Percentiles rank a stretch among this genome's conserved stretches.
Conservation (phyloP, 1,140 invertebrate genomes). For the Lepeophtheirus salmonis region DNA sequence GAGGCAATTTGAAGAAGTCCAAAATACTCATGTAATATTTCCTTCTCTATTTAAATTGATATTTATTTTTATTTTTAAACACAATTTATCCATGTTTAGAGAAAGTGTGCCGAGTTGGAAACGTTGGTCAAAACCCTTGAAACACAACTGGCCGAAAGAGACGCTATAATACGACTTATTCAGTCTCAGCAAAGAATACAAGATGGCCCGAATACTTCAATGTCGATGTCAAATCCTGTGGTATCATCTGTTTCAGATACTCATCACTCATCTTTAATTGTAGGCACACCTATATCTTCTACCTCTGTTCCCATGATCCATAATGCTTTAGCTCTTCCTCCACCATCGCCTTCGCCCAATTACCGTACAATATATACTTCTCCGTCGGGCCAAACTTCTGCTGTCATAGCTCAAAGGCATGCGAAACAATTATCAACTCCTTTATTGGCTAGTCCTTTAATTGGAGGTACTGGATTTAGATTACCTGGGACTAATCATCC, state of each 20-base stretch:
- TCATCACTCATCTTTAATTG: too few species aligned
- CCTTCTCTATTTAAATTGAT: background rate
- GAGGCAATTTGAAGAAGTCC: constrained; percentile 54
- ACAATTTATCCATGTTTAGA: constrained; percentile 35
- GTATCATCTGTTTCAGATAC: too few species aligned
- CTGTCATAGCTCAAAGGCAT: too few species aligned
- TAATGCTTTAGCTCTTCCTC: too few species aligned
- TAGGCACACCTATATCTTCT: too few species aligned
- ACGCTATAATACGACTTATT: constrained; percentile 71
- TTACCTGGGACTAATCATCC: background rate
- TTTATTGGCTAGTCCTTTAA: too few species aligned
- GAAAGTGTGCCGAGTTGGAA: background rate
- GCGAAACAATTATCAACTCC: too few species aligned
- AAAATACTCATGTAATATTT: constrained; percentile 25
- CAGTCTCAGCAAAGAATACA: constrained; percentile 38
- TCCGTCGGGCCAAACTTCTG: too few species aligned
- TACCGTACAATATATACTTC: too few species aligned
- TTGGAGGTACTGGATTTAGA: too few species aligned
- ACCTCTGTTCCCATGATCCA: too few species aligned
- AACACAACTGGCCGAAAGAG: constrained; percentile 62
- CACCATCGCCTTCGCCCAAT: too few species aligned
- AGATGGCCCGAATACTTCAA: constrained; percentile 22
- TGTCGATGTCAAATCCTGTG: constrained; percentile 21
- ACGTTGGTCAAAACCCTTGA: constrained; percentile 39
- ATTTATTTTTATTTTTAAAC: constrained; percentile 35